Conservation (phyloP, 35 echinoderm and acorn worm genomes). For the Anneissia japonica region DNA sequence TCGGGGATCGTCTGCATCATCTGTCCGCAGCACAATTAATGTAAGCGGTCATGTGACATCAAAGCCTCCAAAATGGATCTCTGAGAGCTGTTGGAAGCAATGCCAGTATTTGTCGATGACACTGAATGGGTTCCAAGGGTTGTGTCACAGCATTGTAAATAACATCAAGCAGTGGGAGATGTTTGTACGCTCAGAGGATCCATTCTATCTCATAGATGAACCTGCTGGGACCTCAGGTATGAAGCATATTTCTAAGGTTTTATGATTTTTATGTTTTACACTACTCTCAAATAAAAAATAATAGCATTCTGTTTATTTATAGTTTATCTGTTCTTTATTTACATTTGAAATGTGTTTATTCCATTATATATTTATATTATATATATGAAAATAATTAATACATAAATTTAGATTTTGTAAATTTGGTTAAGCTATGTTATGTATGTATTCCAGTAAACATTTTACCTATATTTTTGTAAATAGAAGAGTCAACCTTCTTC, state of each 20-base stretch:
- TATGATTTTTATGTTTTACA: too few species aligned
- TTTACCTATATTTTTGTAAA: too few species aligned
- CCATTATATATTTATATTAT: too few species aligned
- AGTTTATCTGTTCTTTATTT: too few species aligned
- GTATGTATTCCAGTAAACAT: too few species aligned
- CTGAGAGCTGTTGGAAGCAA: conserved; percentile 89
- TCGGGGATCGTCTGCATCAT: conserved; percentile 18
- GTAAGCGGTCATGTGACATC: conserved; percentile 51
- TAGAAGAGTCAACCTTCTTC: conserved; percentile 48
- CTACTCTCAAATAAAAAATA: too few species aligned
- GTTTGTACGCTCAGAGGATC: conserved; percentile 50
- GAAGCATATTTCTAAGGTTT: neutral
- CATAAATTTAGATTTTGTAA: too few species aligned
- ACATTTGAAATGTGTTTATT: too few species aligned
- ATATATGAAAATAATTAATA: too few species aligned
- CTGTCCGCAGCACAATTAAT: neutral
- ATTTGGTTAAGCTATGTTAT: too few species aligned
- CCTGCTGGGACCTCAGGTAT: neutral
- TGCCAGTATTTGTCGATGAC: conserved; percentile 91
- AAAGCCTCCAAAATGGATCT: conserved; percentile 84
- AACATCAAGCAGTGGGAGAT: conserved; percentile 72
- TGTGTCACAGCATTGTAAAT: conserved; percentile 88
- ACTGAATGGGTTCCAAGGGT: conserved; percentile 51
- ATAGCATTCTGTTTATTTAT: too few species aligned
- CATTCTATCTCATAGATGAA: conserved; percentile 42